These are phyloP conservation scores for Gyrodactylus salaris DNA, from an alignment of 1,140 invertebrate species.

Conservation along the genomic window DNA sequence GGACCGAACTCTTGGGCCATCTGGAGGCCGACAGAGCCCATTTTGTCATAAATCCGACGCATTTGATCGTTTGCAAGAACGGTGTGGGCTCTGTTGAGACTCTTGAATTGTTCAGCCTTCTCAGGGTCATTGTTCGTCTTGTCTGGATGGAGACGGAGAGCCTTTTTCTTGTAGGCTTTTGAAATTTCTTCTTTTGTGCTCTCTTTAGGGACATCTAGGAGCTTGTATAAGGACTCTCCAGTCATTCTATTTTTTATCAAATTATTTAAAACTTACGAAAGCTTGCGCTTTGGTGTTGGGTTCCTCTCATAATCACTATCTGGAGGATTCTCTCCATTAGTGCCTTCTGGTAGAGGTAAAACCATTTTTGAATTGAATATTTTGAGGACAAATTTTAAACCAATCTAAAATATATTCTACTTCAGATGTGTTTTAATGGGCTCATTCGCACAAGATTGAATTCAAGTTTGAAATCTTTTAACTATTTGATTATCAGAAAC, in stretches of 20 bases:
- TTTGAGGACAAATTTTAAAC: no score
- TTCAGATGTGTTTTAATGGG: no score
- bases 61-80: constrained; percentile 63
- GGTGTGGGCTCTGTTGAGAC: constrained; percentile 53
- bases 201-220: neutral
- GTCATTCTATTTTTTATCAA: neutral
- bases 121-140: neutral
- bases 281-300: neutral
- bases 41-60: constrained; percentile 73
- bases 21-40: constrained; percentile 61
- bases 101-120: constrained; percentile 32
- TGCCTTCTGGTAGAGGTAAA: neutral
- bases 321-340: neutral
- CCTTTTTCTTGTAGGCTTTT: neutral
- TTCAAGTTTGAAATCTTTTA: no score
- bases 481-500: no score
- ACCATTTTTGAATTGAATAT: no score
- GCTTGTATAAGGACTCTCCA: neutral
- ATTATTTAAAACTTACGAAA: neutral
- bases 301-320: neutral
- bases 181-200: neutral
- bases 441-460: no score
- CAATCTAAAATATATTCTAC: no score
- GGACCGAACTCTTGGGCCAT: constrained; percentile 80
- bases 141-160: neutral